Evolutionary conservation across 2,113 vertebrate species (phyloP).

Genomic region (Chroicocephalus ridibundus): DNA sequence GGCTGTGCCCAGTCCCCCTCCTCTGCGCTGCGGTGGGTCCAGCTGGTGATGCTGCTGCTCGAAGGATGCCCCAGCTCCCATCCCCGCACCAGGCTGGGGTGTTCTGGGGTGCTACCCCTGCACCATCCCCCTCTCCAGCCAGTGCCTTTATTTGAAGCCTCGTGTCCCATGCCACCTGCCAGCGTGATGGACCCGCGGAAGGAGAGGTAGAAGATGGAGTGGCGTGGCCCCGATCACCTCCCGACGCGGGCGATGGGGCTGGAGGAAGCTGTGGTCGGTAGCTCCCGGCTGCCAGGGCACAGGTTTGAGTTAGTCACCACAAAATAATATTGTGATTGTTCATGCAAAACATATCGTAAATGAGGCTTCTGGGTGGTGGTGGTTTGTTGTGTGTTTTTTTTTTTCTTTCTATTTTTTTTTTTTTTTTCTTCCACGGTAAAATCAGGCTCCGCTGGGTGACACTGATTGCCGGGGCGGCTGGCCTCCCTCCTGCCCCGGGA

Average conservation of each 20-base stretch:
- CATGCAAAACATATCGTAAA: neutral
- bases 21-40: fast-evolving
- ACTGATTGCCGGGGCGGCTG: fast-evolving
- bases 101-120: neutral
- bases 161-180: neutral
- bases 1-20: fast-evolving
- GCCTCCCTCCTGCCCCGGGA: neutral
- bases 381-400: neutral
- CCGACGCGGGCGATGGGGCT: neutral
- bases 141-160: neutral
- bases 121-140: too few relatives aligned
- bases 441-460: neutral
- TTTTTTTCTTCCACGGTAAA: neutral
- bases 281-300: neutral
- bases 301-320: neutral
- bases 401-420: too few relatives aligned
- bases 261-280: neutral
- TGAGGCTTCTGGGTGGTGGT: neutral
- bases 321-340: neutral
- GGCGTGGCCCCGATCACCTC: neutral
- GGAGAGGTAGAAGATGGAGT: neutral
- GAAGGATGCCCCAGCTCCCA: neutral
- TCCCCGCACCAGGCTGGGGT: fast-evolving
- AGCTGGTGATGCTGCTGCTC: neutral
- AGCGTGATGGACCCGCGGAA: fast-evolving